Conservation (phyloP, 2,113 vertebrate genomes). For the Chamaetylas fuelleborni region DNA sequence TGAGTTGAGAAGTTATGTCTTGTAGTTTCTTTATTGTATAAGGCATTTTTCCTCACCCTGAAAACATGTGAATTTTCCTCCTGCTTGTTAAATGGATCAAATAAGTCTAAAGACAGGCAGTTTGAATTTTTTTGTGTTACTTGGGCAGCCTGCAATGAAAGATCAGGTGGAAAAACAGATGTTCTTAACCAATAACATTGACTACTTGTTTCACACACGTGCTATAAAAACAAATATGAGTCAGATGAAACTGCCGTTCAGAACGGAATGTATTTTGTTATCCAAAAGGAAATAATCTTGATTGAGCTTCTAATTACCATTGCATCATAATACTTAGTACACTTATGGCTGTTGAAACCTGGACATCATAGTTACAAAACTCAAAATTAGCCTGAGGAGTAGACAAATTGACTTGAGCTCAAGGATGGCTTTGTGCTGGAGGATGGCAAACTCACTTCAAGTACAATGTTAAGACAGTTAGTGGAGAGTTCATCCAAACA, state of each 20-base stretch:
- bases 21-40: not conserved
- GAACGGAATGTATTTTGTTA: not conserved
- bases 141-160: not conserved
- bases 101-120: not conserved
- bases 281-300: not conserved
- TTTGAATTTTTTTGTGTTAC: not conserved
- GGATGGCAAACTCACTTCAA: not conserved
- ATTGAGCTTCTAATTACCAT: not conserved
- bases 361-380: not conserved
- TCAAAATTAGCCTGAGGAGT: not conserved
- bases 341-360: not conserved
- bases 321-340: not conserved
- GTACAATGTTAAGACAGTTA: not conserved
- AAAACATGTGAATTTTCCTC: not conserved
- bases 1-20: not conserved
- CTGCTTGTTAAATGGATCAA: not conserved
- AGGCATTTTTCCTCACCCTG: fast-evolving
- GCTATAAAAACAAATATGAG: not conserved
- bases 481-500: not conserved
- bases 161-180: not conserved
- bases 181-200: not conserved
- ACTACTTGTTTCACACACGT: not conserved
- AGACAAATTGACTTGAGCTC: not conserved
- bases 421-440: not conserved
- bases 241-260: slow-evolving; percentile 11